These are phyloP conservation scores for Brachypteracias leptosomus DNA, from an alignment of 2,113 vertebrate species.

Conservation along the genomic window DNA sequence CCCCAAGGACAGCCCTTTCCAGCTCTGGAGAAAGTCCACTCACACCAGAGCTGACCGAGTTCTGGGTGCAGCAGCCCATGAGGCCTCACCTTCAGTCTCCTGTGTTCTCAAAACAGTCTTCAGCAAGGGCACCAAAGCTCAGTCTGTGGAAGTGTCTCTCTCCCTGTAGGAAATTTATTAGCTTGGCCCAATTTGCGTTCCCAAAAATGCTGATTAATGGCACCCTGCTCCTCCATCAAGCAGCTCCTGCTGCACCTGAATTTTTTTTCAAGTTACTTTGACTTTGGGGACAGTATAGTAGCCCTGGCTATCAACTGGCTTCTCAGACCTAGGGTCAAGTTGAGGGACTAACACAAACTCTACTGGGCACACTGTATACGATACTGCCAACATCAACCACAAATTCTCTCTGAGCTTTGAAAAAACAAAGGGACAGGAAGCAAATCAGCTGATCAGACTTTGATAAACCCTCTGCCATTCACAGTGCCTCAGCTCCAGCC, in stretches of 20 bases:
- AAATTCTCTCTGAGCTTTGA: background rate
- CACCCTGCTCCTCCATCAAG: background rate
- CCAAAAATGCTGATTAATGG: background rate
- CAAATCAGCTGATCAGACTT: background rate
- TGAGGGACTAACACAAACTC: background rate
- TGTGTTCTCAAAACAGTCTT: background rate
- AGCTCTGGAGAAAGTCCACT: background rate
- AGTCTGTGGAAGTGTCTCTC: rapidly evolving
- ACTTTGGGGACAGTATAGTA: background rate
- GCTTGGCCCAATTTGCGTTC: background rate
- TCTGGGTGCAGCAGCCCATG: background rate
- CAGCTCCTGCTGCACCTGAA: background rate
- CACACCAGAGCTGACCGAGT: background rate
- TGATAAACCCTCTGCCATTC: background rate
- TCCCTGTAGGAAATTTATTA: background rate
- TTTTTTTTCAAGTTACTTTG: background rate
- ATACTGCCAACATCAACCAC: background rate
- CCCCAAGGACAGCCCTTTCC: background rate
- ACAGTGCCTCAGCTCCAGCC: background rate
- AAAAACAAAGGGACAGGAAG: background rate
- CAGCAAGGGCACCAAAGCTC: background rate
- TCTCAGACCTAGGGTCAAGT: background rate
- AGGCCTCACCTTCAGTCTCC: background rate
- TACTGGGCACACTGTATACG: rapidly evolving
- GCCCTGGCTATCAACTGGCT: background rate